Base-by-base conservation (phyloP, 2,888 invertebrate genomes). In the Lepidocyrtoides sp. region DNA sequence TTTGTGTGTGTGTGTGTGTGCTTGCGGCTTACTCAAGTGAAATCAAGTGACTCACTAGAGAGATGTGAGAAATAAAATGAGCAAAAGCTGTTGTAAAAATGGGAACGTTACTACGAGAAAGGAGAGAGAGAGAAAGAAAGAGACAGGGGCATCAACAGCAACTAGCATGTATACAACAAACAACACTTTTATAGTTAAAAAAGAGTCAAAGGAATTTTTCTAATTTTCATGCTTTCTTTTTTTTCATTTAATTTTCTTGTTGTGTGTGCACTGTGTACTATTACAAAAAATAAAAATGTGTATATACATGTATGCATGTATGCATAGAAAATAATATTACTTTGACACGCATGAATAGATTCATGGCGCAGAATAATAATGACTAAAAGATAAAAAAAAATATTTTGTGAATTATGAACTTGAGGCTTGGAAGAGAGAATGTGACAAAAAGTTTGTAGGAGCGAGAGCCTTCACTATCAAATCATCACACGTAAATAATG, bases 131-230 rank as follows among this genome's bases (percentile, higher is more conserved):
- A 41, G n/a, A n/a, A n/a, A n/a, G n/a, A n/a, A n/a, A n/a, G n/a
- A n/a, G n/a, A n/a, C n/a, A n/a, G n/a, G n/a, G 41, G 51, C 60
- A 51, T 63, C 66, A 66, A 75, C 26, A 63, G 60, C 29, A 44
- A 72, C 41, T 44, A 32, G 79, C 12, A 54, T n/a, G n/a, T n/a
- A n/a, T n/a, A n/a, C n/a, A n/a, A n/a, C n/a, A 32, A n/a, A 79
- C 32, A 54, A 26, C 77, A 79, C 51, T 32, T 79, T 77, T 79
- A 79, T 54, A 60, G 51, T 72, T 85, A 63, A 82, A 63, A 44
- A n/a, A n/a, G 92, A 84, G 87, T 72, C 72, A 89, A 91, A 91
- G 92, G 92, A 92, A 92, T 92, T 92, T 92, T 91, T 92, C 92
- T 92, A 92, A 92, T 92, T 92, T 92, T 81, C 87, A 63, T 57